Evolutionary conservation across 2,888 invertebrate species (phyloP).

Genomic region (Sarcophaga caerulescens): DNA sequence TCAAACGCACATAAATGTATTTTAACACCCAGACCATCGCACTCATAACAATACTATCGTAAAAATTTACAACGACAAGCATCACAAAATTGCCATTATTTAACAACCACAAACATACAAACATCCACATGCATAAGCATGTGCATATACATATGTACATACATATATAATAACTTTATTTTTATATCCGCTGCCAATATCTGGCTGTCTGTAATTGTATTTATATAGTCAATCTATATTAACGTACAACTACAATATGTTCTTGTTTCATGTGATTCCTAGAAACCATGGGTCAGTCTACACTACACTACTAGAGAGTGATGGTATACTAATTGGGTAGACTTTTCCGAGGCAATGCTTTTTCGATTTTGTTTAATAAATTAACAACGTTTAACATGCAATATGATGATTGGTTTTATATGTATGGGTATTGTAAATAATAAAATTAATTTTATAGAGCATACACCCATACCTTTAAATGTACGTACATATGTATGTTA

Average conservation of each 20-base stretch:
- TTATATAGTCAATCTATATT: slow-evolving; percentile 43
- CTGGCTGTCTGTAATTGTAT: slow-evolving; percentile 7
- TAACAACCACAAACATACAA: neutral
- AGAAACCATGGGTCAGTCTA: neutral
- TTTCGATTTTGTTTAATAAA: slow-evolving; percentile 49
- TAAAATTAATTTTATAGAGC: slow-evolving; percentile 32
- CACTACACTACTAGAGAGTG: neutral
- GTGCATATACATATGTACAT: neutral
- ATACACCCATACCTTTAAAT: neutral
- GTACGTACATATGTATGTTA: neutral
- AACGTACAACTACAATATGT: neutral
- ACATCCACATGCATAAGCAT: neutral
- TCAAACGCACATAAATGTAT: neutral
- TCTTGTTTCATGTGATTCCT: slow-evolving; percentile 12
- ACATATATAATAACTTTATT: slow-evolving; percentile 43
- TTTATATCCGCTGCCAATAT: slow-evolving; percentile 41
- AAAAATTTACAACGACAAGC: slow-evolving; percentile 27
- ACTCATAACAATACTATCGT: neutral
- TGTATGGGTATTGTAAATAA: slow-evolving; percentile 31
- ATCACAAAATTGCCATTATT: slow-evolving; percentile 42
- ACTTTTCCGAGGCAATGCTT: slow-evolving; percentile 22
- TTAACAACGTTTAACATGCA: slow-evolving; percentile 61
- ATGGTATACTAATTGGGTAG: no score
- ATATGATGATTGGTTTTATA: slow-evolving; percentile 52
- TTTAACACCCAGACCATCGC: neutral